Base-by-base conservation (phyloP, 2,888 invertebrate genomes). In the Apamea anceps region DNA sequence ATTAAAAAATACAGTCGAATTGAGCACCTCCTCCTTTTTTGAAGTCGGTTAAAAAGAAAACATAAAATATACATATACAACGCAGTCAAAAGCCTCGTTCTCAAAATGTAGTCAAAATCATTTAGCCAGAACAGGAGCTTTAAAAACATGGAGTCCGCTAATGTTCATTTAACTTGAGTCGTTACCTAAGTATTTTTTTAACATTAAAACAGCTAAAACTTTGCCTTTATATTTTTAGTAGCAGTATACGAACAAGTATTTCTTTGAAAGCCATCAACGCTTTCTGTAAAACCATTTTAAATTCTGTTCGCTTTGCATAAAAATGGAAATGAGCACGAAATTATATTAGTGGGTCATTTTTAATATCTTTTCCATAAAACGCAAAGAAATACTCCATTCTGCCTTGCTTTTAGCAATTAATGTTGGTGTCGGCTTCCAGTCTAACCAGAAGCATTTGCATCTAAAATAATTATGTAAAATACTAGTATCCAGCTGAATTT, bases 251-350 rank as follows among this genome's bases (percentile, higher is more conserved):
- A 63, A 37, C 71, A 65, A 32, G 67, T 62, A 82, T 72, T 82
- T 63, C 77, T 86, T 77, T 71, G 51, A 77, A 86, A 72, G 37
- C 42, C 60, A 67, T 82, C 72, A 72, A 76, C 63, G 77, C 65
- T 60, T 28, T 57, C 32, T 67, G 48, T 71, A 51, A 45, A 84
- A 72, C 66, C 57, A 42, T 71, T 87, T 84, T 72, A 75, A 85
- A 75, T 86, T 84, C 72, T 57, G 18, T 18, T 45, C 65, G 51
- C 63, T 84, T 83, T 75, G 70, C 87, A 87, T 87, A 87, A 87
- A 79, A 71, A 87, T 85, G 84, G 73, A 86, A 86, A 83, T 86
- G 54, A 63, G 68, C 54, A 4, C 25, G n/a, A 79, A 75, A 84
- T 68, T 48, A 81, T n/a, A 57, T 81, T 75, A 77, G 60, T 63